Evolutionary conservation across 2,113 vertebrate genomes (phyloP).

Genomic region (Alouatta palliata): DNA sequence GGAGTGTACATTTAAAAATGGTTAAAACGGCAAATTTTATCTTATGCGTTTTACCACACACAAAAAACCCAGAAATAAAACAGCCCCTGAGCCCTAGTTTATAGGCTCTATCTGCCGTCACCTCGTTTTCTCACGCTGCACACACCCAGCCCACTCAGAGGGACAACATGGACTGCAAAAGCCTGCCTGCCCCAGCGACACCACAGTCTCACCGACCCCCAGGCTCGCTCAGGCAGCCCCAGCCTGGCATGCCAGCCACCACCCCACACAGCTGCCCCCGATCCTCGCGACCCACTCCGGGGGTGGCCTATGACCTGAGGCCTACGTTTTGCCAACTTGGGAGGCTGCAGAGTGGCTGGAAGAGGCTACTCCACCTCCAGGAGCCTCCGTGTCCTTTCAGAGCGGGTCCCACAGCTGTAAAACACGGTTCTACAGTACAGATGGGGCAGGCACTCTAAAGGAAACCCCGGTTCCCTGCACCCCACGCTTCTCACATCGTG

Average conservation of each 20-base stretch:
- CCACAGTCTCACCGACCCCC: not conserved
- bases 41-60: not conserved
- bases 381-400: not conserved
- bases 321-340: too few species aligned
- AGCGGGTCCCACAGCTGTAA: not conserved
- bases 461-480: not conserved
- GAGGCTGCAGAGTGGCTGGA: not conserved
- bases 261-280: not conserved
- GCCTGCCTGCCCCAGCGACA: rapidly evolving
- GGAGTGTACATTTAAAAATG: not conserved
- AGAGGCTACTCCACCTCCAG: not conserved
- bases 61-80: not conserved
- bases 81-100: too few species aligned
- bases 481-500: not conserved
- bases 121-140: not conserved
- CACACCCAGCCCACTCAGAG: not conserved
- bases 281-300: rapidly evolving
- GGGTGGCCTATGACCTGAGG: not conserved
- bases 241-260: not conserved
- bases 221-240: rapidly evolving
- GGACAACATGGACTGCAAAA: not conserved
- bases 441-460: not conserved
- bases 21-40: not conserved
- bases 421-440: rapidly evolving
- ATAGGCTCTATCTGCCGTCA: not conserved